These are phyloP conservation scores for Brachyptera putata DNA, from an alignment of 2,888 invertebrate species.

Conservation along the genomic window DNA sequence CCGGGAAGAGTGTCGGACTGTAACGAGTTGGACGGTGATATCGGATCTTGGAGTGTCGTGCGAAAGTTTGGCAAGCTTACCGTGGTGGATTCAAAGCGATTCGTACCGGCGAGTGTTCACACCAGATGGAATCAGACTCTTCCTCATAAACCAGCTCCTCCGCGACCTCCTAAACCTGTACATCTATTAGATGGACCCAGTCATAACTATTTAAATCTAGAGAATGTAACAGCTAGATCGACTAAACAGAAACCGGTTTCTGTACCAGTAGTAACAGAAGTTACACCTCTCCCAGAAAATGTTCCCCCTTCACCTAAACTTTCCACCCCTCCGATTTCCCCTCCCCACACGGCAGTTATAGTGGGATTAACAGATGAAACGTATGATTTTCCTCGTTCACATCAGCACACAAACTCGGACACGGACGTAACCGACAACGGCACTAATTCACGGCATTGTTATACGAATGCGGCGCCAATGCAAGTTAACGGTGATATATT, in stretches of 20 bases:
- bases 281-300: conserved; percentile 40
- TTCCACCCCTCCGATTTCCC: conserved; percentile 18
- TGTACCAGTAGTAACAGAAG: conserved; percentile 38
- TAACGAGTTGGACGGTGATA: conserved; percentile 49
- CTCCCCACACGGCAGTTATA: conserved; percentile 2
- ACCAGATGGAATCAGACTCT: conserved; percentile 26
- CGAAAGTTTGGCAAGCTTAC: conserved; percentile 55
- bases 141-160: conserved; percentile 53
- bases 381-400: conserved; percentile 64
- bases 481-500: conserved; percentile 49
- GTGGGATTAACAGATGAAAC: conserved; percentile 39
- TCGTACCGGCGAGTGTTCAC: conserved; percentile 37
- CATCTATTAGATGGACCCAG: conserved; percentile 48
- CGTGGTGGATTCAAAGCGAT: conserved; percentile 35
- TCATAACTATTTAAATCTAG: conserved; percentile 50
- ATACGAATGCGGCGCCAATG: conserved; percentile 57
- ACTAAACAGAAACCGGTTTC: conserved; percentile 4
- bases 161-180: conserved; percentile 71
- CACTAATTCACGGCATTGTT: conserved; percentile 50
- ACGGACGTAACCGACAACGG: conserved; percentile 34
- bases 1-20: conserved; percentile 52
- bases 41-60: conserved; percentile 47
- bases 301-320: background rate
- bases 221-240: conserved; percentile 34
- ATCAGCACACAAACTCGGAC: conserved; percentile 20